A percentile compares a stretch with the other conserved stretches of the same genome.
Evolutionary conservation across 2,888 invertebrate genomes (phyloP).

Genomic region (Caenorhabditis sinica): DNA sequence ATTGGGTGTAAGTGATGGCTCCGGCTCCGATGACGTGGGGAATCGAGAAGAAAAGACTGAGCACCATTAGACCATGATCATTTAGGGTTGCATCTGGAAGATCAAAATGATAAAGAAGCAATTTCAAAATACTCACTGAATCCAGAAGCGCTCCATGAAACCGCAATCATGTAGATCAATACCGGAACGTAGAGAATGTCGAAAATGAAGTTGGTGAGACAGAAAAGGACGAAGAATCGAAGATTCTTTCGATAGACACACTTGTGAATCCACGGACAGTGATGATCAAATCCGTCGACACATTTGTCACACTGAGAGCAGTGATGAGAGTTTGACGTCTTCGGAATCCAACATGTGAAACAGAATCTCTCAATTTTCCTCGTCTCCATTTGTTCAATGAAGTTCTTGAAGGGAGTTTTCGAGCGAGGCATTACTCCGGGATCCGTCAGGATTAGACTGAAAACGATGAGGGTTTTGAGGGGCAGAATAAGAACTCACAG

Average conservation of each 20-base stretch:
- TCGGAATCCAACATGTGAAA: constrained; percentile 65
- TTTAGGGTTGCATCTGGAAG: constrained; percentile 55
- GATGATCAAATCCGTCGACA: constrained; percentile 75
- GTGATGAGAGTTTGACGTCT: constrained; percentile 61
- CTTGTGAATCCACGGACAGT: constrained; percentile 76
- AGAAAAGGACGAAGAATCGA: constrained; percentile 69
- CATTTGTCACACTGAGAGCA: constrained; percentile 75
- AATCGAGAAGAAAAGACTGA: constrained; percentile 58
- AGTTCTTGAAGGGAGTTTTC: constrained; percentile 17
- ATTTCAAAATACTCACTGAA: constrained; percentile 47
- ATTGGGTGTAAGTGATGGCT: constrained; percentile 64
- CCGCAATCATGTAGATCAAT: constrained; percentile 31
- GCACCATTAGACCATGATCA: constrained; percentile 55
- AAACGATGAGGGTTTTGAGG: neutral
- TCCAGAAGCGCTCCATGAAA: constrained; percentile 34
- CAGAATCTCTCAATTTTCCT: constrained; percentile 29
- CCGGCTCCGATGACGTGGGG: constrained; percentile 65
- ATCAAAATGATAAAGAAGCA: neutral
- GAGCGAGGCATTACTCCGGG: constrained; percentile 42
- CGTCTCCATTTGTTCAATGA: constrained; percentile 38
- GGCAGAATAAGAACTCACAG: constrained; percentile 18
- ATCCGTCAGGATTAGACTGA: constrained; percentile 49
- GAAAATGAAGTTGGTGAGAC: constrained; percentile 62
- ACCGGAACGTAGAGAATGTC: constrained; percentile 54
- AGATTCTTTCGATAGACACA: constrained; percentile 72